Conservation (phyloP, 1,140 invertebrate species). For the Drosophila triauraria region DNA sequence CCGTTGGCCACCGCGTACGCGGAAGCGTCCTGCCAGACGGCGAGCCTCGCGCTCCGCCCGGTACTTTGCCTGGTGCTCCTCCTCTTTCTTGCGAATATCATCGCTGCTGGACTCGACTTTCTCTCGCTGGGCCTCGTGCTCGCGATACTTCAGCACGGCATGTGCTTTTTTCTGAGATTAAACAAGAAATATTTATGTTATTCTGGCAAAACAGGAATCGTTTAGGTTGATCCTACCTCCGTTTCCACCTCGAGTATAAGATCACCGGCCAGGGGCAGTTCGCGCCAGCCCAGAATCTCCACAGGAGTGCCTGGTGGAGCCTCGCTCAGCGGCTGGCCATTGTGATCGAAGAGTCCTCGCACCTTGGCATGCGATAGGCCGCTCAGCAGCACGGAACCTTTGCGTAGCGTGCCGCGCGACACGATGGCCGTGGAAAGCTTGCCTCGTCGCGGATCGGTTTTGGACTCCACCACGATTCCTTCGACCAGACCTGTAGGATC, state of each 20-base stretch:
- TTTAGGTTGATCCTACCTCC: constrained; percentile 86
- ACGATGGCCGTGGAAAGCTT: constrained; percentile 96
- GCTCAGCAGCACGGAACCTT: constrained; percentile 93
- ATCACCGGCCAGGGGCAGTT: constrained; percentile 95
- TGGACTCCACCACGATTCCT: constrained; percentile 96
- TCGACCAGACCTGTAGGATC: constrained; percentile 94
- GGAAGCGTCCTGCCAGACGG: constrained; percentile 86
- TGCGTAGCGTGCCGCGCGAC: constrained; percentile 94
- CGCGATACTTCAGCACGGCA: constrained; percentile 89
- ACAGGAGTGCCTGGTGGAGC: constrained; percentile 92
- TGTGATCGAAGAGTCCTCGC: constrained; percentile 93
- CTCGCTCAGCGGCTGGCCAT: constrained; percentile 88
- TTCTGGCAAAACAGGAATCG: neutral
- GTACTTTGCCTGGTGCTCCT: constrained; percentile 90
- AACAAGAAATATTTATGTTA: neutral
- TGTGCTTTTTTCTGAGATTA: constrained; percentile 88
- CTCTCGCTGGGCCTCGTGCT: constrained; percentile 86
- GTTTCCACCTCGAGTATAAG: constrained; percentile 92
- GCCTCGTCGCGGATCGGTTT: constrained; percentile 89
- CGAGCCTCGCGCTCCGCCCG: constrained; percentile 88
- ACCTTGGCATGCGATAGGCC: constrained; percentile 94
- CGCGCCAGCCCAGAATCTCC: constrained; percentile 95
- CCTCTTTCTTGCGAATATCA: constrained; percentile 89
- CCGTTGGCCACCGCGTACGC: constrained; percentile 86
- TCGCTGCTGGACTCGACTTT: constrained; percentile 88